These are phyloP conservation scores for Aethes cnicana DNA, from an alignment of 2,888 invertebrate species.

Conservation along the genomic window DNA sequence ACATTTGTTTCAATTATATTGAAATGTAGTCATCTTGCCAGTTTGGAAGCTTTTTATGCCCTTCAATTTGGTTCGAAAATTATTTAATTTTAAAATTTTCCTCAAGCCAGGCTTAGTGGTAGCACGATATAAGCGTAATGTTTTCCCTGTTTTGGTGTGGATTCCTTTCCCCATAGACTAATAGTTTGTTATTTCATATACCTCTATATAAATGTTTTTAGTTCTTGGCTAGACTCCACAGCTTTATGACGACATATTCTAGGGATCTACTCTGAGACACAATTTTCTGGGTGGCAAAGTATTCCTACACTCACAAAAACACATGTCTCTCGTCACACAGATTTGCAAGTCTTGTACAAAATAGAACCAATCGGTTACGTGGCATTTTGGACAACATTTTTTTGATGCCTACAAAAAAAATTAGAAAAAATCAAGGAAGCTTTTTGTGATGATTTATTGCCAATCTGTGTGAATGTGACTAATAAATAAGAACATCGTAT, in stretches of 20 bases:
- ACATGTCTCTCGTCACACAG: too few species aligned
- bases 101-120: conserved; percentile 3
- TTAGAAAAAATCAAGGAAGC: too few species aligned
- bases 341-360: too few species aligned
- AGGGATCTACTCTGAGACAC: conserved; percentile 12
- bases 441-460: too few species aligned
- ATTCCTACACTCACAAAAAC: too few species aligned
- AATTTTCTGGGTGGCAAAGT: too few species aligned
- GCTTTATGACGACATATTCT: background rate
- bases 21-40: conserved; percentile 11
- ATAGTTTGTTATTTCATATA: conserved; percentile 3
- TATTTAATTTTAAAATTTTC: background rate
- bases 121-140: conserved; percentile 3
- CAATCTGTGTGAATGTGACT: too few species aligned
- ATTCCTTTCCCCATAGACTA: conserved; percentile 11
- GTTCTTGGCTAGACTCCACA: background rate
- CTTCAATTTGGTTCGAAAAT: conserved; percentile 4
- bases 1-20: conserved; percentile 9
- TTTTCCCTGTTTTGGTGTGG: conserved; percentile 32
- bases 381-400: too few species aligned
- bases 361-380: too few species aligned
- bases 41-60: conserved; percentile 18
- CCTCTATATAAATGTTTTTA: too few species aligned
- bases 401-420: too few species aligned
- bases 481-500: too few species aligned